Conservation (phyloP, 2,888 invertebrate species). For the Polylopha cassiicola region DNA sequence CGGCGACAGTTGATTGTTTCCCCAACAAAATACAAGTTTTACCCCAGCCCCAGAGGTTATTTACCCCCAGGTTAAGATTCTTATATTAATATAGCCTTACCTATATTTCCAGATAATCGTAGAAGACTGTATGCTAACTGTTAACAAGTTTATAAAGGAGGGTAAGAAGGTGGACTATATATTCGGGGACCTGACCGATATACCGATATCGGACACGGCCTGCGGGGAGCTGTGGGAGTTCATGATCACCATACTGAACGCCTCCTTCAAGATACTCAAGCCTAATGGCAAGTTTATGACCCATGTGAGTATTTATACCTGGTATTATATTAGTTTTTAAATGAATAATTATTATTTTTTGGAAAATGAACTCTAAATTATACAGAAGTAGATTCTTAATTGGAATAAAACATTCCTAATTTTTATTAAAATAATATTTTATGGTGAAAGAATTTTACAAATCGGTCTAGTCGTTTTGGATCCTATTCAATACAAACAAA, state of each 20-base stretch:
- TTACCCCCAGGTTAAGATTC: no score
- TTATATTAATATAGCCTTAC: constrained; percentile 13
- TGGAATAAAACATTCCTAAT: no score
- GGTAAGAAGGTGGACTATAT: constrained; percentile 93
- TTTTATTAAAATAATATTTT: no score
- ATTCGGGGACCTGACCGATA: constrained; percentile 95
- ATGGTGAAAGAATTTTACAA: no score
- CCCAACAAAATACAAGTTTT: no score
- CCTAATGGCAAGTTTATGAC: constrained; percentile 93
- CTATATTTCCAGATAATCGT: constrained; percentile 83
- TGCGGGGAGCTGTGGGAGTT: constrained; percentile 93
- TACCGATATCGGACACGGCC: constrained; percentile 89
- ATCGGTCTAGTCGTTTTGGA: no score
- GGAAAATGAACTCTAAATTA: no score
- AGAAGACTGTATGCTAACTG: constrained; percentile 90
- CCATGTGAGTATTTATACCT: constrained; percentile 78
- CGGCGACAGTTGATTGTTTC: no score
- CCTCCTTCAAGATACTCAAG: constrained; percentile 88
- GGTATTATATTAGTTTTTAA: not conserved
- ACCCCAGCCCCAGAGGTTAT: no score
- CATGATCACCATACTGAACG: constrained; percentile 87
- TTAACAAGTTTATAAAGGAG: constrained; percentile 87
- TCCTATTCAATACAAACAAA: no score
- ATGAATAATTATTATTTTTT: no score
- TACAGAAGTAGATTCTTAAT: no score